Base-by-base conservation (phyloP, 1,140 invertebrate genomes). In the Heliconius nattereri region DNA sequence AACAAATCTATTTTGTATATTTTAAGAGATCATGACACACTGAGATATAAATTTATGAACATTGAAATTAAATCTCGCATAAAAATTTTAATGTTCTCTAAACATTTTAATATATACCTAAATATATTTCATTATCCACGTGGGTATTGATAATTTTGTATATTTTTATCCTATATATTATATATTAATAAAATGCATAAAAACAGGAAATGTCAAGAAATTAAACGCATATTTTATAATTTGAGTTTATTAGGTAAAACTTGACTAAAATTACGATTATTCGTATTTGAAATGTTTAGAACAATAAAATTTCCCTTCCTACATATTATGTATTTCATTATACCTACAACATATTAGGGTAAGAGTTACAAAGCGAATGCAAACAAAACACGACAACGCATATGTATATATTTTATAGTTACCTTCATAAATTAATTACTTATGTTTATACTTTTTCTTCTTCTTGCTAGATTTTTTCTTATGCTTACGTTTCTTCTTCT, bases 401-500 rank as follows among this genome's bases (percentile, higher is more conserved):
- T 66, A 26, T 26, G 7, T 57, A 57, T 57, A 57, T 57, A 57
- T 52, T 66, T 13, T 26, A 23, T 29, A 57, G 20, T 7, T n/a
- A 57, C 23, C n/a, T n/a, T 66, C 60, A 60, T 26, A 78, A 66
- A 73, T 35, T 78, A 84, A 79, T 83, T 89, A 94, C 86, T 93
- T 92, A 89, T 95, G 94, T 83, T 95, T 95, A 79, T 92, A 94
- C 79, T 95, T 95, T 80, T 95, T 95, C 89, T 95, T 95, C 85
- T 95, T 95, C 81, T 94, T 94, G 82, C 88, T 92, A 40, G 94
- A 92, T 80, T 94, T 95, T 73, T 95, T 95, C 88, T 95, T 95
- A 89, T 94, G 94, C 71, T 95, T 95, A 81, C 89, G 91, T 83
- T 94, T 95, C 84, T 94, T 94, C 80, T 95, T 95, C 84, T 95